Evolutionary conservation across 1,140 invertebrate genomes (phyloP).

Genomic region (Aphelenchoides avenae): DNA sequence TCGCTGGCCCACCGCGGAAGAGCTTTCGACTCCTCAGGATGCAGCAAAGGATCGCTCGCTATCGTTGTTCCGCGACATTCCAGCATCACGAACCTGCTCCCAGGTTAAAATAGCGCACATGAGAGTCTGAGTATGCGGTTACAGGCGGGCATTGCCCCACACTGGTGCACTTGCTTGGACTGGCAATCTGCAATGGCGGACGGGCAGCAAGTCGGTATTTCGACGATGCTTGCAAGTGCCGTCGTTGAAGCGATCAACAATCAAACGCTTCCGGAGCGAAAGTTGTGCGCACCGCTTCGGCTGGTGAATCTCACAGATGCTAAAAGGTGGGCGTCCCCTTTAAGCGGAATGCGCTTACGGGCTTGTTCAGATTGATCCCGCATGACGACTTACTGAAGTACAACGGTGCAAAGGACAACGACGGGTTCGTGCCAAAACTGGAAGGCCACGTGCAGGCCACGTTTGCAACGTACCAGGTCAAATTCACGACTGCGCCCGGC

Average conservation of each 20-base stretch:
- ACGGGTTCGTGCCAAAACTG: constrained; percentile 76
- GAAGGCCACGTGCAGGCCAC: constrained; percentile 67
- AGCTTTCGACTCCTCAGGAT: too few species aligned
- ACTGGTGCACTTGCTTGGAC: constrained; percentile 85
- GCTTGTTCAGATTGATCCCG: constrained; percentile 46
- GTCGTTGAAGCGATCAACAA: constrained; percentile 69
- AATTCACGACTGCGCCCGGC: constrained; percentile 72
- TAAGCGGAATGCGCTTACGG: constrained; percentile 49
- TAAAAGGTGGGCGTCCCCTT: constrained; percentile 65
- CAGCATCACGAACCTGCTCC: constrained; percentile 59
- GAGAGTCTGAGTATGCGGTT: too few species aligned
- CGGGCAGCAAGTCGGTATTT: constrained; percentile 54
- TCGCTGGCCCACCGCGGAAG: constrained; percentile 31
- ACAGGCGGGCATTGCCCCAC: constrained; percentile 82
- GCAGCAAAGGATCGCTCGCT: constrained; percentile 54
- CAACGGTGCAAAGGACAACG: constrained; percentile 70
- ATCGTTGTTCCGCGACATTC: constrained; percentile 61
- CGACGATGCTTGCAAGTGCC: constrained; percentile 62
- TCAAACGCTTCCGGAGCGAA: constrained; percentile 65
- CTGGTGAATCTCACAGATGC: constrained; percentile 69
- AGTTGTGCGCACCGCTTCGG: constrained; percentile 67
- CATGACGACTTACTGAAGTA: constrained; percentile 71
- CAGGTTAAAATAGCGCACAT: too few species aligned
- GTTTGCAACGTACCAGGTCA: constrained; percentile 71
- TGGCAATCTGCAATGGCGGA: constrained; percentile 68